Base-by-base conservation (phyloP, 1,140 invertebrate genomes). In the Medauroidea extradentata region DNA sequence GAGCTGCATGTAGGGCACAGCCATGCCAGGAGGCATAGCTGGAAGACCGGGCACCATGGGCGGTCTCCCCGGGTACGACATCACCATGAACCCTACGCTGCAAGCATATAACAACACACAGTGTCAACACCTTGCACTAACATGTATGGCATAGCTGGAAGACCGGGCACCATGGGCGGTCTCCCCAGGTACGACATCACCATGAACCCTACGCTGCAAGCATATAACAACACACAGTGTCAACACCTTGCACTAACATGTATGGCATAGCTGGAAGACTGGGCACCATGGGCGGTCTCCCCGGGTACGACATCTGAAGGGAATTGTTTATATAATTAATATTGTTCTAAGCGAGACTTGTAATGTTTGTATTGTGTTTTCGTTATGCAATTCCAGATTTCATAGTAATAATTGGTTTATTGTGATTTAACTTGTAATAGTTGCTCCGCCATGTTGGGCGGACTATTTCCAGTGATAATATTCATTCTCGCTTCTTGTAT, bases 111-210 rank as follows among this genome's bases (percentile, higher is more conserved):
- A 34, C 18, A 18, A 51, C 24, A 48, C 8, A 18, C 16, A 46
- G 23, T 34, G 29, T 7, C 29, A 34, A n/a, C n/a, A n/a, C n/a
- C n/a, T n/a, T n/a, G n/a, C n/a, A n/a, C n/a, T n/a, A n/a, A n/a
- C n/a, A n/a, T n/a, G n/a, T n/a, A n/a, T n/a, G 75, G 71, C 60
- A 71, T 65, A 21, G 57, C 21, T 21, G 68, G 66, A 14, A 79
- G 73, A 23, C 79, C 80, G 57, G 80, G 81, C 67, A 81, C 80
- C 68, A 83, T 79, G 9, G 80, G 80, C 14, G 81, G 79, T 59
- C 80, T 71, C 23, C 77, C 76, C 24, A 78, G 78, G 63, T 74
- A 80, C 18, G 79, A 80, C 79, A 80, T 80, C 24, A 67, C 68
- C 63, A 69, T 67, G 48, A 66, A 69, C 39, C 64, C 64, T 53